Conservation (phyloP, 37 sponge, comb jelly and placozoan genomes). For the Bolinopsis microptera region DNA sequence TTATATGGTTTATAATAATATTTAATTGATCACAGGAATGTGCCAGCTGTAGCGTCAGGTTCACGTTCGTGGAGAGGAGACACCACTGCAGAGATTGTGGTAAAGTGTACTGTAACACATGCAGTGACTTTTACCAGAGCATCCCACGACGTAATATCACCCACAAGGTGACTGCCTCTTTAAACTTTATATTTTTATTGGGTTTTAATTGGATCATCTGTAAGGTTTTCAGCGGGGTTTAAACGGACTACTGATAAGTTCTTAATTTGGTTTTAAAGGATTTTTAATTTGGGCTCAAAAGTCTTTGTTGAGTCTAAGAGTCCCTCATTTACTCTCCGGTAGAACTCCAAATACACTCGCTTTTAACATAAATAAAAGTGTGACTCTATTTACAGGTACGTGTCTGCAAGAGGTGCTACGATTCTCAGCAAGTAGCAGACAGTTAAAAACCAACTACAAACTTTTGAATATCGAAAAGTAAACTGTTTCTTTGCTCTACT, state of each 20-base stretch:
- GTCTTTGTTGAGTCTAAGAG: too few relatives aligned
- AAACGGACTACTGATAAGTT: background rate
- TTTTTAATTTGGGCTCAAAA: too few relatives aligned
- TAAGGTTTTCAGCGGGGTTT: too few relatives aligned
- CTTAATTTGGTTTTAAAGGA: background rate
- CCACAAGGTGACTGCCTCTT: background rate
- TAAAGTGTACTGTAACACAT: conserved; percentile 79
- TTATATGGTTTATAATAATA: too few relatives aligned
- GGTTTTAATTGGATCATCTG: too few relatives aligned
- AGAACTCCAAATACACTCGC: too few relatives aligned
- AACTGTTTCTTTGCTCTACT: background rate
- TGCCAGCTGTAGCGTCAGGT: conserved; percentile 70
- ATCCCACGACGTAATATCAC: background rate
- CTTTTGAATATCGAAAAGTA: background rate
- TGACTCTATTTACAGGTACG: background rate
- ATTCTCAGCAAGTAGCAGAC: background rate
- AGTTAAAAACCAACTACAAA: background rate
- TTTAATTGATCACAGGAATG: too few relatives aligned
- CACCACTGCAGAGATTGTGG: conserved; percentile 90
- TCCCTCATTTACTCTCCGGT: background rate
- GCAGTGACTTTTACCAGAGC: background rate
- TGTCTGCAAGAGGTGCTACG: conserved; percentile 16
- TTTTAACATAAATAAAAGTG: too few relatives aligned
- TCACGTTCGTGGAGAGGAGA: conserved; percentile 78
- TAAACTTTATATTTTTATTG: background rate